Conservation (phyloP, 2,797 vertebrate species). For the Phoeniculus purpureus region DNA sequence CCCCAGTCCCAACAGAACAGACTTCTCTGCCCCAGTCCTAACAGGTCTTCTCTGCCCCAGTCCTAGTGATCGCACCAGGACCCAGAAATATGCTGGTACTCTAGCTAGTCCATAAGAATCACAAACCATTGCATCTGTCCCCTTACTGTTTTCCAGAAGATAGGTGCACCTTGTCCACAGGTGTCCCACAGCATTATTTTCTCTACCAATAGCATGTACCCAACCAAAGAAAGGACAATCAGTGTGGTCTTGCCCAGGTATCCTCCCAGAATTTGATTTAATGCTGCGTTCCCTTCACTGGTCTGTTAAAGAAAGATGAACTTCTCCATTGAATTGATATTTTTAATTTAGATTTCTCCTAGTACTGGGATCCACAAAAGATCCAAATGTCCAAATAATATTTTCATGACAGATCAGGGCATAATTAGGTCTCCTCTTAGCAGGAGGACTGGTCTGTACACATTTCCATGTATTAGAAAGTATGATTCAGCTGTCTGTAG, state of each 20-base stretch:
- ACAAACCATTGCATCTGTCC: background rate
- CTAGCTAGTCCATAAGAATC: background rate
- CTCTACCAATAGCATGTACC: constrained; percentile 29
- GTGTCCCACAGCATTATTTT: background rate
- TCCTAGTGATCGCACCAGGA: background rate
- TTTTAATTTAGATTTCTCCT: constrained; percentile 36
- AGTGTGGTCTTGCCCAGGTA: background rate
- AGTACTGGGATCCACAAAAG: background rate
- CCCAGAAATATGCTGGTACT: background rate
- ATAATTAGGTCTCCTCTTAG: constrained; percentile 54
- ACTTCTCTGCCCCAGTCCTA: background rate
- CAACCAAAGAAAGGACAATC: background rate
- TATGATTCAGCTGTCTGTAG: constrained; percentile 66
- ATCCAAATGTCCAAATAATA: constrained; percentile 49
- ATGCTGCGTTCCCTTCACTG: background rate
- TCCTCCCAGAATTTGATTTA: constrained; percentile 32
- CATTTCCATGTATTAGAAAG: constrained; percentile 69
- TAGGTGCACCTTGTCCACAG: constrained; percentile 6
- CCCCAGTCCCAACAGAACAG: background rate
- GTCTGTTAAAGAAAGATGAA: background rate
- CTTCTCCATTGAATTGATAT: constrained; percentile 1
- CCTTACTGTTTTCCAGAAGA: constrained; percentile 21
- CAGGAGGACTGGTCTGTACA: constrained; percentile 59
- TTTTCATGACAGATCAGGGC: constrained; percentile 59
- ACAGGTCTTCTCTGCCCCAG: background rate